These are phyloP conservation scores for Altica lythri DNA, from an alignment of 2,888 invertebrate genomes.

Conservation along the genomic window DNA sequence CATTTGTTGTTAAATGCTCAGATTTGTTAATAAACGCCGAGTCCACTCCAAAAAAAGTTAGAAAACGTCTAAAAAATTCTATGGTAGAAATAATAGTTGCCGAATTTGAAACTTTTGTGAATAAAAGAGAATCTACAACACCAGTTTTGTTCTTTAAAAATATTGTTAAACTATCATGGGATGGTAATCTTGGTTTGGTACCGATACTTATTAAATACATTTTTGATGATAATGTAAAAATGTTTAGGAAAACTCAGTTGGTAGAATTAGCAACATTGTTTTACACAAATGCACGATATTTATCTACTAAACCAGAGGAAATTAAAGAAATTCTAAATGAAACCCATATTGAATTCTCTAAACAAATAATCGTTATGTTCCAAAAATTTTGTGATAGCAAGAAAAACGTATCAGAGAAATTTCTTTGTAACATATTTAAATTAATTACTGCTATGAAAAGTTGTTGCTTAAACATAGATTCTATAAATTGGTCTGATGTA, in stretches of 20 bases:
- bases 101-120: constrained; percentile 64
- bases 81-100: constrained; percentile 61
- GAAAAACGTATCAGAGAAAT: constrained; percentile 63
- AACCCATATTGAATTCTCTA: constrained; percentile 60
- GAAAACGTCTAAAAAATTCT: constrained; percentile 52
- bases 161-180: constrained; percentile 69
- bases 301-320: constrained; percentile 50
- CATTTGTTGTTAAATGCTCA: constrained; percentile 68
- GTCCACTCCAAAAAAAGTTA: constrained; percentile 53
- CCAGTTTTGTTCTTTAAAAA: constrained; percentile 70
- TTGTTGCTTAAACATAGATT: constrained; percentile 49
- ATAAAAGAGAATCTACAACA: constrained; percentile 66
- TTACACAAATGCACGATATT: constrained; percentile 64
- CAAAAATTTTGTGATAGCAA: constrained; percentile 49
- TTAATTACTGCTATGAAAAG: constrained; percentile 61
- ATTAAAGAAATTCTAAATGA: constrained; percentile 48
- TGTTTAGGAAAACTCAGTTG: constrained; percentile 70
- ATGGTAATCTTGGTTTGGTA: constrained; percentile 65
- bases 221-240: constrained; percentile 65
- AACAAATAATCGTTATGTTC: constrained; percentile 56
- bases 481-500: constrained; percentile 57
- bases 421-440: constrained; percentile 61
- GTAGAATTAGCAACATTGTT: constrained; percentile 69
- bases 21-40: constrained; percentile 58
- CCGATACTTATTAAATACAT: constrained; percentile 64